Evolutionary conservation across 2,113 vertebrate species (phyloP).

Genomic region (Machaerirhynchus nigripectus): DNA sequence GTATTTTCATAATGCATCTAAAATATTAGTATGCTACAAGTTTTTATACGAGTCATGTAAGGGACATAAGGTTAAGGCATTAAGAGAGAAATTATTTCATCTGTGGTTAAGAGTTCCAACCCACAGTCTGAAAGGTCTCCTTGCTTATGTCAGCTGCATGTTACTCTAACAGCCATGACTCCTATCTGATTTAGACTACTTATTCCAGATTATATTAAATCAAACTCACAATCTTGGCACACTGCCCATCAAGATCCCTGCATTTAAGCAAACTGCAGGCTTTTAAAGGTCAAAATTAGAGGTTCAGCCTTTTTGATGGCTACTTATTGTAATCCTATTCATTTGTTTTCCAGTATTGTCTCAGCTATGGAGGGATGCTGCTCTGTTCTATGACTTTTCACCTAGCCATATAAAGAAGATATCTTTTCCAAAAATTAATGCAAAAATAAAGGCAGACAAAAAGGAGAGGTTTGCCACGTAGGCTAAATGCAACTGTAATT

Average conservation of each 20-base stretch:
- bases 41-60: background rate
- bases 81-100: background rate
- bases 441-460: background rate
- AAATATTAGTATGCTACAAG: background rate
- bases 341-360: background rate
- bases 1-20: background rate
- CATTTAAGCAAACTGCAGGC: background rate
- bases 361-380: background rate
- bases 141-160: background rate
- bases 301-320: background rate
- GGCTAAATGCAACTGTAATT: background rate
- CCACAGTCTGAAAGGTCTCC: background rate
- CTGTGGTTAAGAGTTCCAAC: background rate
- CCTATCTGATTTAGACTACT: background rate
- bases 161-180: background rate
- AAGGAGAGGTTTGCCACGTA: background rate
- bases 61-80: background rate
- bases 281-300: background rate
- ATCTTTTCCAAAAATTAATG: background rate
- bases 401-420: background rate
- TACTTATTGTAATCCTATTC: background rate
- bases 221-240: background rate
- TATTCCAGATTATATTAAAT: background rate
- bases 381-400: background rate
- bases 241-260: background rate